Conservation (phyloP, 2,797 vertebrate species). For the Amblyopsis hoosieri region DNA sequence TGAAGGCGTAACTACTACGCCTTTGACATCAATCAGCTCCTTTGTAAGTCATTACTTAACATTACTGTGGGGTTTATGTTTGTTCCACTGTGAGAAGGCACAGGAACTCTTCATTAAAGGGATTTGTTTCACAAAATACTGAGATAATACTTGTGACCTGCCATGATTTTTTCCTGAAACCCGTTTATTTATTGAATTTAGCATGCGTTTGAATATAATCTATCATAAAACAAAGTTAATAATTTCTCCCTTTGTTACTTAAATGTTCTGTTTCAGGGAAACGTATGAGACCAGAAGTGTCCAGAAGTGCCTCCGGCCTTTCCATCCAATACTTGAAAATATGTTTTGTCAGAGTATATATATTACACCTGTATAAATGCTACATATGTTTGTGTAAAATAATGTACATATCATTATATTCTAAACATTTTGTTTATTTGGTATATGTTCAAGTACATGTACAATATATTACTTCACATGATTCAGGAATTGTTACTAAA, state of each 20-base stretch:
- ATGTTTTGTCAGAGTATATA: conserved; percentile 22
- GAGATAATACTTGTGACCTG: too few species aligned
- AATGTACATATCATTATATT: conserved; percentile 21
- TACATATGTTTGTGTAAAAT: conserved; percentile 14
- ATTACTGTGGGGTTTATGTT: background rate
- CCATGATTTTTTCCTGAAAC: too few species aligned
- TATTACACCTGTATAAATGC: conserved; percentile 15
- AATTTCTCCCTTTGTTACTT: background rate
- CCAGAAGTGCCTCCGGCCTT: conserved; percentile 17
- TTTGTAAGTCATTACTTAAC: conserved; percentile 38
- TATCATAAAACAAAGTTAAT: background rate
- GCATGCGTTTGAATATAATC: background rate
- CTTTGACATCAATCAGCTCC: conserved; percentile 30
- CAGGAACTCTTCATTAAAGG: too few species aligned
- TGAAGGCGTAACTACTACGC: conserved; percentile 58
- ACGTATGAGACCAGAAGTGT: conserved; percentile 38
- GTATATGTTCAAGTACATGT: background rate
- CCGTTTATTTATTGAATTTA: background rate
- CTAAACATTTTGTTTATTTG: conserved; percentile 42
- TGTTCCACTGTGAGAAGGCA: too few species aligned
- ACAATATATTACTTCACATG: background rate
- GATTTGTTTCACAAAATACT: too few species aligned
- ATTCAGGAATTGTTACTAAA: conserved; percentile 8
- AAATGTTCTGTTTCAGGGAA: conserved; percentile 58
- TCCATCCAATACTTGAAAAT: conserved; percentile 61